A percentile compares a stretch with the other conserved stretches of the same genome.
These are phyloP conservation scores for Megastigmus dorsalis DNA, from an alignment of 2,888 invertebrate genomes.

Conservation along the genomic window DNA sequence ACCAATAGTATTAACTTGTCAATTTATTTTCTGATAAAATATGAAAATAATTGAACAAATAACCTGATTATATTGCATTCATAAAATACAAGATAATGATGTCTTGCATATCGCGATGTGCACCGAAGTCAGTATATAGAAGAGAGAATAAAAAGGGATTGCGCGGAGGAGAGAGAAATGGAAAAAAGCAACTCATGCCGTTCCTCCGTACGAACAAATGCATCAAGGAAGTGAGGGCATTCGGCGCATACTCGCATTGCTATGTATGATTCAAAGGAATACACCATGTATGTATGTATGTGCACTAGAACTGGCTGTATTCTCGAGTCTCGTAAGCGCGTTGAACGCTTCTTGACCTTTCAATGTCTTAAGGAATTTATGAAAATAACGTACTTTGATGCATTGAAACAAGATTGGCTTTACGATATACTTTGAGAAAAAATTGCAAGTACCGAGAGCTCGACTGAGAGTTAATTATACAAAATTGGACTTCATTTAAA, in stretches of 20 bases:
- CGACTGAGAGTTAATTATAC: no score
- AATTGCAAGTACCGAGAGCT: no score
- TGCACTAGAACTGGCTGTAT: background rate
- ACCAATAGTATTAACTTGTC: no score
- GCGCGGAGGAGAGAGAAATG: no score
- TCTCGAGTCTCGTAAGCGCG: background rate
- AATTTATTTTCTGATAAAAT: no score
- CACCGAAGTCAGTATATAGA: background rate
- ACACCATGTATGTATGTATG: background rate
- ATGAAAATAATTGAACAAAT: no score
- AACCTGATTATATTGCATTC: background rate
- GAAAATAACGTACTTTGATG: background rate
- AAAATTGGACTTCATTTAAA: no score
- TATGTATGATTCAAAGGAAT: constrained; percentile 10
- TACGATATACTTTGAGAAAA: background rate
- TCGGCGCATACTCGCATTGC: background rate
- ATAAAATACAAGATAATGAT: background rate
- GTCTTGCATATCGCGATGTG: background rate
- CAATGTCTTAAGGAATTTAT: background rate
- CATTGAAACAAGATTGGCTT: background rate
- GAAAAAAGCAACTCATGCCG: background rate
- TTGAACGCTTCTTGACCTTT: background rate
- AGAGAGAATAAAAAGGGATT: background rate
- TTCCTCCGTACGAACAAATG: background rate
- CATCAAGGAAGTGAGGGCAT: constrained; percentile 8